Evolutionary conservation across 2,888 invertebrate genomes (phyloP).

Genomic region (Oxyteleia sp.): DNA sequence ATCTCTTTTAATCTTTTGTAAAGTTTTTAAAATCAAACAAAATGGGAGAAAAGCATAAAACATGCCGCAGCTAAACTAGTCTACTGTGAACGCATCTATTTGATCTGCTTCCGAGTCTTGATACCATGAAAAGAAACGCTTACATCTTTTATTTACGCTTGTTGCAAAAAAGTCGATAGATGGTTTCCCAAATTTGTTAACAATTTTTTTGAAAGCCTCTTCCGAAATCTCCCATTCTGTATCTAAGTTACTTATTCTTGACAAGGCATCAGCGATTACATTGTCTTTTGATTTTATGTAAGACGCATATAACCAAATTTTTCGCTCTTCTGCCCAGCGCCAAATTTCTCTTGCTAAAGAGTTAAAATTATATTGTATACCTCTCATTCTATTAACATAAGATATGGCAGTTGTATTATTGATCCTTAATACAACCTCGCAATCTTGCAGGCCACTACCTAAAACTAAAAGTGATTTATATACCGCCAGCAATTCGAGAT

Average conservation of each 20-base stretch:
- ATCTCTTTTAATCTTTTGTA: conserved; percentile 74
- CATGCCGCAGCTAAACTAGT: conserved; percentile 18
- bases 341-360: conserved; percentile 40
- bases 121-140: conserved; percentile 43
- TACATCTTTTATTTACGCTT: conserved; percentile 41
- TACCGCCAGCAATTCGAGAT: conserved; percentile 22
- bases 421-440: conserved; percentile 46
- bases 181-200: conserved; percentile 45
- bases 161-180: conserved; percentile 12
- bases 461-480: conserved; percentile 46
- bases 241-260: conserved; percentile 61
- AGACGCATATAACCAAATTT: conserved; percentile 60
- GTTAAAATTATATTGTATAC: conserved; percentile 68
- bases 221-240: conserved; percentile 68
- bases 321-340: conserved; percentile 60
- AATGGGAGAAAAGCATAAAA: conserved; percentile 22
- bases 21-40: conserved; percentile 1
- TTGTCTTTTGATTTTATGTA: conserved; percentile 67
- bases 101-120: conserved; percentile 28
- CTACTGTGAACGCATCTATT: conserved; percentile 57
- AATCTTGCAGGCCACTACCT: conserved; percentile 26
- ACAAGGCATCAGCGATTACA: conserved; percentile 54
- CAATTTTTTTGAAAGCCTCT: conserved; percentile 17
- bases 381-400: conserved; percentile 64
- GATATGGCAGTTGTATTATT: conserved; percentile 68